phyloP scores from a whole-genome alignment of 1,140 invertebrate species.

The Orius laevigatus region DNA sequence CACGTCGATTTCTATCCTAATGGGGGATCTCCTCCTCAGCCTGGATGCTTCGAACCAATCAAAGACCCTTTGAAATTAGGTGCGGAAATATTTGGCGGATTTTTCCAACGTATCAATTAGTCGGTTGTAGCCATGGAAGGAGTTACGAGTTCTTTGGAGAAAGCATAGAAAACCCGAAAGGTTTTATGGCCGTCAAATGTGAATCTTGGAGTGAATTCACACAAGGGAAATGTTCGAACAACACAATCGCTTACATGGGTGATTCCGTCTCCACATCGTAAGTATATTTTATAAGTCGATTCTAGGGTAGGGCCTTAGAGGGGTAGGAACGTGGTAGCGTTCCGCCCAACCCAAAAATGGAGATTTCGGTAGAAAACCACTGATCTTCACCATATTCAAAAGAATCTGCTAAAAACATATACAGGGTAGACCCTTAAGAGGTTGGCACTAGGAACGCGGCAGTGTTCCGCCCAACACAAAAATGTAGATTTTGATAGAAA shows the following conservation, averaged over 20 bases:
- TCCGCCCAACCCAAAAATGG: no score
- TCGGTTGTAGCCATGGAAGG: conserved; percentile 56
- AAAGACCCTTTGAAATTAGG: background rate
- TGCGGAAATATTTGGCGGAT: background rate
- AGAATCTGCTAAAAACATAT: no score
- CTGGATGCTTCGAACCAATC: conserved; percentile 34
- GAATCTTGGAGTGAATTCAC: conserved; percentile 5
- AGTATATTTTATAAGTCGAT: conserved; percentile 2
- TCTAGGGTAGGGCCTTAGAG: no score
- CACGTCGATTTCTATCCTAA: conserved; percentile 46
- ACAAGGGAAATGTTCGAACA: conserved; percentile 12
- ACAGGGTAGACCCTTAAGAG: no score
- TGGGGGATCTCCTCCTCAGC: conserved; percentile 36
- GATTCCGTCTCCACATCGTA: conserved; percentile 13
- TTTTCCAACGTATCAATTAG: conserved; percentile 21
- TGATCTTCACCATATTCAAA: no score
- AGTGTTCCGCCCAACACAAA: no score
- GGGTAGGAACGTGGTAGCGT: no score
- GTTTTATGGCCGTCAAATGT: conserved; percentile 27
- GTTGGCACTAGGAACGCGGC: no score
- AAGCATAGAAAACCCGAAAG: conserved; percentile 33
- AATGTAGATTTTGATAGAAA: no score
- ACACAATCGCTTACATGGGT: conserved; percentile 17
- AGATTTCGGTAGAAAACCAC: no score
- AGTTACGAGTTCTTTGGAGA: conserved; percentile 49